phyloP scores from a whole-genome alignment of 1,140 invertebrate species.

The Gonioctena quinquepunctata region DNA sequence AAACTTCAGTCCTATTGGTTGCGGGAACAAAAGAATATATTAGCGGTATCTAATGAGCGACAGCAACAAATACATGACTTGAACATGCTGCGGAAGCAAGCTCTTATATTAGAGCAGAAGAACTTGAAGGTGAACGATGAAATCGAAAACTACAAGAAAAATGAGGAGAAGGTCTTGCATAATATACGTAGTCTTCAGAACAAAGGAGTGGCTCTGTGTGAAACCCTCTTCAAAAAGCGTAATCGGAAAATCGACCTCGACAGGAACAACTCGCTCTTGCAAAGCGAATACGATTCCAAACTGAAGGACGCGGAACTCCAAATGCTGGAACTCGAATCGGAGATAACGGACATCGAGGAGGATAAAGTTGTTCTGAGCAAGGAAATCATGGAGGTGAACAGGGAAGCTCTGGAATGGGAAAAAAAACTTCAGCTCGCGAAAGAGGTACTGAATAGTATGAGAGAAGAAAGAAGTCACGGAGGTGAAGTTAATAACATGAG shows the following conservation, averaged over 20 bases:
- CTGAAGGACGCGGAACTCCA: constrained; percentile 64
- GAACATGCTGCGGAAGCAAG: constrained; percentile 71
- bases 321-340: constrained; percentile 66
- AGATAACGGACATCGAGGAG: constrained; percentile 67
- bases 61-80: constrained; percentile 68
- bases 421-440: constrained; percentile 74
- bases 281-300: constrained; percentile 44
- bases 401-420: constrained; percentile 76
- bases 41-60: constrained; percentile 67
- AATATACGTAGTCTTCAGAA: constrained; percentile 64
- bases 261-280: constrained; percentile 62
- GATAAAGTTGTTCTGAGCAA: constrained; percentile 67
- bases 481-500: constrained; percentile 76
- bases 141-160: constrained; percentile 61
- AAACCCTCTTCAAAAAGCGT: constrained; percentile 63
- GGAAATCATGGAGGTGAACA: constrained; percentile 65
- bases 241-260: constrained; percentile 65
- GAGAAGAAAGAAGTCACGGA: constrained; percentile 65
- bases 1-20: constrained; percentile 74
- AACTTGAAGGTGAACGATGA: constrained; percentile 69
- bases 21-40: constrained; percentile 70
- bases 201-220: constrained; percentile 63
- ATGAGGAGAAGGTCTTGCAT: constrained; percentile 62
- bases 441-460: constrained; percentile 69
- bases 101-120: constrained; percentile 76